phyloP scores from a whole-genome alignment of 2,113 vertebrate species.

The Pimephales promelas region DNA sequence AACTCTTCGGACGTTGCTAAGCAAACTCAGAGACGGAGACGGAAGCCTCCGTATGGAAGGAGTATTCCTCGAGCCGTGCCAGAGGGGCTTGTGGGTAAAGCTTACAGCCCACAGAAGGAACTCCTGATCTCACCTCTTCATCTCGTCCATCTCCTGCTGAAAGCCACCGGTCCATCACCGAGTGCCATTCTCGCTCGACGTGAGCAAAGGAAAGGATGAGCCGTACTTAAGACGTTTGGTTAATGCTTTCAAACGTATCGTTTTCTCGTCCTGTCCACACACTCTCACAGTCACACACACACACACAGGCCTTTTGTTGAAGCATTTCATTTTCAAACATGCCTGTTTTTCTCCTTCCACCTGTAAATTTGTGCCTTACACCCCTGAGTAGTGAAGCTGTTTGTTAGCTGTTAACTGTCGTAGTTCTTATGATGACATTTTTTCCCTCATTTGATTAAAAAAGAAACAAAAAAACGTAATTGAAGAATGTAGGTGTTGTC shows the following conservation, averaged over 20 bases:
- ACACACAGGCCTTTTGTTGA: constrained; percentile 70
- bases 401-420: constrained; percentile 85
- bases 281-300: constrained; percentile 54
- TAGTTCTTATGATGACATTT: constrained; percentile 74
- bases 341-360: constrained; percentile 89
- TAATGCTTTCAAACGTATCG: constrained; percentile 85
- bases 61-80: constrained; percentile 91
- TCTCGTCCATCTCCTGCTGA: constrained; percentile 55
- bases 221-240: constrained; percentile 57
- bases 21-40: constrained; percentile 80
- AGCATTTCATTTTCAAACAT: constrained; percentile 82
- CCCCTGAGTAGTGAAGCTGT: constrained; percentile 94
- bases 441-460: constrained; percentile 76
- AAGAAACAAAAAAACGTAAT: constrained; percentile 66
- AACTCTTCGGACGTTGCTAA: constrained; percentile 74
- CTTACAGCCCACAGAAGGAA: constrained; percentile 65
- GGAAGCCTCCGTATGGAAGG: constrained; percentile 72
- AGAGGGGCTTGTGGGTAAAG: constrained; percentile 75
- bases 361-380: constrained; percentile 99
- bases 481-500: constrained; percentile 81
- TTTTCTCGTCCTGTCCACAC: constrained; percentile 75
- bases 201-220: no score
- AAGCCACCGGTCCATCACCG: constrained; percentile 33
- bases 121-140: constrained; percentile 62
- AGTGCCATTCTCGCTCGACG: constrained; percentile 73